Conservation (phyloP, 2,888 invertebrate genomes). For the Mechanitis mazaeus region DNA sequence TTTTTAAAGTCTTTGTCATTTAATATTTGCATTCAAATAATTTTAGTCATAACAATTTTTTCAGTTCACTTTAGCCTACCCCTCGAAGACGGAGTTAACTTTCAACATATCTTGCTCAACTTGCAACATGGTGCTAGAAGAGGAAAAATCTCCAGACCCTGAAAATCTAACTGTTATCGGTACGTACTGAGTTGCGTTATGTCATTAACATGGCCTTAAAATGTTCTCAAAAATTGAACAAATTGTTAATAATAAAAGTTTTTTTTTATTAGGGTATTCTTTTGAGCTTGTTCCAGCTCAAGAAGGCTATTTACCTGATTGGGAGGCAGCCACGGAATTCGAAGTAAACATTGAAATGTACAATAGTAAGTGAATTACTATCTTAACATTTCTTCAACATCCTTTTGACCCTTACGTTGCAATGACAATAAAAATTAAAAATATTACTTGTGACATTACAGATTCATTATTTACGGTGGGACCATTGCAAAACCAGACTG, state of each 20-base stretch:
- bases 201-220: no score
- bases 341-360: slow-evolving; percentile 38
- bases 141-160: slow-evolving; percentile 45
- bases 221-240: no score
- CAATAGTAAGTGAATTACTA: slow-evolving; percentile 38
- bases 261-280: slow-evolving; percentile 48
- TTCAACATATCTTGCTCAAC: slow-evolving; percentile 59
- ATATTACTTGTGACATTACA: slow-evolving; percentile 17
- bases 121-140: slow-evolving; percentile 44
- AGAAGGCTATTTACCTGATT: slow-evolving; percentile 48
- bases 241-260: not conserved
- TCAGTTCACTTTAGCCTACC: slow-evolving; percentile 42
- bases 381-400: no score
- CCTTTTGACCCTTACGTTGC: not conserved
- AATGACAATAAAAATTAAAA: slow-evolving; percentile 6
- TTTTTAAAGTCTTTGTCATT: no score
- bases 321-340: slow-evolving; percentile 45
- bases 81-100: slow-evolving; percentile 42
- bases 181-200: slow-evolving; percentile 39
- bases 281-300: slow-evolving; percentile 50
- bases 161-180: slow-evolving; percentile 53
- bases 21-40: no score
- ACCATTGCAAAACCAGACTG: slow-evolving; percentile 48
- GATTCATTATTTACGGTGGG: slow-evolving; percentile 47
- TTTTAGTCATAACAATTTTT: slow-evolving; percentile 19